Percentiles rank a stretch among this genome's conserved stretches.
Conservation (phyloP, 2,797 vertebrate genomes). For the Cossypha heuglini region DNA sequence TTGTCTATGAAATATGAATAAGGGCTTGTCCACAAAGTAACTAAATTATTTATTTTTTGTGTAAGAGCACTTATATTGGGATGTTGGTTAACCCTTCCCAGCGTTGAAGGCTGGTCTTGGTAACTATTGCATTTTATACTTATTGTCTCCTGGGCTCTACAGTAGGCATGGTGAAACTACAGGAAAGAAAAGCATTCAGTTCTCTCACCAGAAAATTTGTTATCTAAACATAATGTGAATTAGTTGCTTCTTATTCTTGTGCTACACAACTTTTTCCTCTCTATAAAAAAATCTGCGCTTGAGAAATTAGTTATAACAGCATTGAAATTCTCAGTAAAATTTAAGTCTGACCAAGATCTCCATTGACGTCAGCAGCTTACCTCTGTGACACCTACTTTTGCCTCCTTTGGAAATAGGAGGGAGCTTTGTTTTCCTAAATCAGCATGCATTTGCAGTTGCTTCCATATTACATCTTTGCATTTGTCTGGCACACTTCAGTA, state of each 20-base stretch:
- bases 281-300: background rate
- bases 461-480: background rate
- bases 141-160: background rate
- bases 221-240: background rate
- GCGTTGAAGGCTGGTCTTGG: background rate
- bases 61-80: background rate
- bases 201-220: background rate
- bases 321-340: background rate
- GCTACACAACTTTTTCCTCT: background rate
- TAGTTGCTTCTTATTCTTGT: background rate
- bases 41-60: background rate
- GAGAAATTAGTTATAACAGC: background rate
- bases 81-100: background rate
- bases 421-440: background rate
- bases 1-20: background rate
- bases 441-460: background rate
- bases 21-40: constrained; percentile 1
- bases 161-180: background rate
- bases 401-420: background rate
- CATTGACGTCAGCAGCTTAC: background rate
- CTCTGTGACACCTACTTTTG: background rate
- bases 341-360: background rate
- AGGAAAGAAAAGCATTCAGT: background rate
- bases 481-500: background rate
- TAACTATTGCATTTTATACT: background rate